Evolutionary conservation across 2,797 vertebrate genomes (phyloP).

Genomic region (Phrynocephalus vlangalii): DNA sequence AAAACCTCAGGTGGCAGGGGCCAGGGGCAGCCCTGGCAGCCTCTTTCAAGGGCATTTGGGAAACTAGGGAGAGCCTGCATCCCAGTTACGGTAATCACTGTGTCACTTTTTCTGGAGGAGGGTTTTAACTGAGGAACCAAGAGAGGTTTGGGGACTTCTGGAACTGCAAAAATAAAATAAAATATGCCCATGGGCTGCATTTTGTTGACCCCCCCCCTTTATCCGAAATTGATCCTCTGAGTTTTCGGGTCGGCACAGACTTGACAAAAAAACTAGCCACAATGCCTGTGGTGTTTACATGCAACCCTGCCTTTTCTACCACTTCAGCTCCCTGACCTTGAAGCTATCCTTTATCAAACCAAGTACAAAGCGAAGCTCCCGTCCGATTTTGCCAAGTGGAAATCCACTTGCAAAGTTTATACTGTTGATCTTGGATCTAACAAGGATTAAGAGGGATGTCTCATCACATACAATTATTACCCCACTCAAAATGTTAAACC

Average conservation of each 20-base stretch:
- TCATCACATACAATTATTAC: not conserved
- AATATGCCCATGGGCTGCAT: too few species aligned
- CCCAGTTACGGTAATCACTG: too few species aligned
- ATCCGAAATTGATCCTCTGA: not conserved
- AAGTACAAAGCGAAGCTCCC: not conserved
- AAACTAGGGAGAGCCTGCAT: too few species aligned
- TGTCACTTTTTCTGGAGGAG: too few species aligned
- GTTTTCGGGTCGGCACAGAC: not conserved
- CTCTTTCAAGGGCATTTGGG: too few species aligned
- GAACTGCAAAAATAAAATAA: too few species aligned
- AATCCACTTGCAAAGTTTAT: not conserved
- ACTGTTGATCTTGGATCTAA: not conserved
- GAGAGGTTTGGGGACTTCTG: too few species aligned
- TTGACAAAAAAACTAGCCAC: too few species aligned
- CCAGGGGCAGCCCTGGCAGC: too few species aligned
- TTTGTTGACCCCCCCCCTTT: too few species aligned
- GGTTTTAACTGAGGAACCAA: too few species aligned
- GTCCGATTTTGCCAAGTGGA: not conserved
- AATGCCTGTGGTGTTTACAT: not conserved
- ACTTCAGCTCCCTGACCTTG: not conserved
- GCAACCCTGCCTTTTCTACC: not conserved
- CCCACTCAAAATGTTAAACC: not conserved
- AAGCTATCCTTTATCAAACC: not conserved
- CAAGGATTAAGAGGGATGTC: not conserved
- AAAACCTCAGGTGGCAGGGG: too few species aligned